Percentiles rank a stretch among this genome's conserved stretches.
Conservation (phyloP, 2,113 vertebrate species). For the Seriola dumerili region DNA sequence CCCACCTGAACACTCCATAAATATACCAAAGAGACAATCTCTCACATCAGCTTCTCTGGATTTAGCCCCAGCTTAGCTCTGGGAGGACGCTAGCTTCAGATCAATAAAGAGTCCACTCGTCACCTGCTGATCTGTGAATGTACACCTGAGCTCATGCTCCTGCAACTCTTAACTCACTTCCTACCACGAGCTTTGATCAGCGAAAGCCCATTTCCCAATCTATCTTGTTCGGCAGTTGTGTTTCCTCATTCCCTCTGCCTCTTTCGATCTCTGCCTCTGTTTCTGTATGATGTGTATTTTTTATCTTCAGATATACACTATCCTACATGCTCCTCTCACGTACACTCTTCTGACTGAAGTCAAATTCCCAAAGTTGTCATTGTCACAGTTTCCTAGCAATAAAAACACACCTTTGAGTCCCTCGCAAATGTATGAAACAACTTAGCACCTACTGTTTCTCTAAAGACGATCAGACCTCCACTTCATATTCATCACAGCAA, state of each 20-base stretch:
- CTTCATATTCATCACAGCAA: conserved; percentile 45
- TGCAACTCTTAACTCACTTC: conserved; percentile 64
- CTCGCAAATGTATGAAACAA: conserved; percentile 35
- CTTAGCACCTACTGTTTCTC: conserved; percentile 45
- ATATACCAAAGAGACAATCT: conserved; percentile 30
- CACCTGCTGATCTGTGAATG: conserved; percentile 62
- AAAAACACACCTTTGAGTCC: conserved; percentile 28
- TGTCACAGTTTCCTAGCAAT: conserved; percentile 36
- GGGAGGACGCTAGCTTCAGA: conserved; percentile 37
- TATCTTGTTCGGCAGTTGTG: neutral
- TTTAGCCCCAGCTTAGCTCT: conserved; percentile 50
- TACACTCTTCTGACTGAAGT: conserved; percentile 17
- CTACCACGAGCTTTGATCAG: conserved; percentile 42
- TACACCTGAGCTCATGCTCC: conserved; percentile 61
- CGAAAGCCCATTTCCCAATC: conserved; percentile 20
- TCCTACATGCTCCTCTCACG: neutral
- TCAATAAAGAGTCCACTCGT: conserved; percentile 54
- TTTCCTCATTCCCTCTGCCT: conserved; percentile 11
- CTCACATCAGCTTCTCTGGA: conserved; percentile 32
- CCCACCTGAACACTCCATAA: conserved; percentile 38
- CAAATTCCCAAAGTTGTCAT: conserved; percentile 65
- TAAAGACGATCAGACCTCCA: conserved; percentile 24
- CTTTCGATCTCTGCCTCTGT: neutral
- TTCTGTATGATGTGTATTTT: neutral
- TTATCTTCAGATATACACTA: neutral